A percentile compares a stretch with the other conserved stretches of the same genome.
Conservation (phyloP, 2,888 invertebrate species). For the Hetaerina titia region DNA sequence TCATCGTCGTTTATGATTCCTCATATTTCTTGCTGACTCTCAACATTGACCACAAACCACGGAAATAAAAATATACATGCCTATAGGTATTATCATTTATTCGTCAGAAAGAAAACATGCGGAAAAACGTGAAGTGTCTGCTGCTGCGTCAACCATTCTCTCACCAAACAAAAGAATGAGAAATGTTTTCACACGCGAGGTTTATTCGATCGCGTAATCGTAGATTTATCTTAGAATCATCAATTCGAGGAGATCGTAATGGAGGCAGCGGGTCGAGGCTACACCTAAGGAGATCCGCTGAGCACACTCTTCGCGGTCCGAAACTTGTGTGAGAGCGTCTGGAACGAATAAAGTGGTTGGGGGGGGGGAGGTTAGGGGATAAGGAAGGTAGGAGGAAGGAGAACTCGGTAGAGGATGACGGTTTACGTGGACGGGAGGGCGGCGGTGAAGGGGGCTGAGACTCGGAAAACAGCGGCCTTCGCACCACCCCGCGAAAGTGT, state of each 20-base stretch:
- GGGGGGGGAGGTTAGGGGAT: no score
- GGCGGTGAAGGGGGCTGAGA: background rate
- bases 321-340: no score
- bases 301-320: background rate
- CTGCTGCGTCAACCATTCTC: background rate
- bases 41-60: background rate
- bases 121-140: background rate
- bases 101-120: background rate
- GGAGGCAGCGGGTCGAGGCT: conserved; percentile 12
- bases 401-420: no score
- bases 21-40: background rate
- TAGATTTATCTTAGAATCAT: background rate
- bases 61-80: background rate
- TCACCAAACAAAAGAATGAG: background rate
- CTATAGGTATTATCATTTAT: background rate
- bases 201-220: background rate
- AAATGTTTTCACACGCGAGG: background rate
- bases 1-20: background rate
- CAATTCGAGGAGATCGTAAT: background rate
- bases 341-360: no score
- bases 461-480: background rate
- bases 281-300: background rate
- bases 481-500: background rate
- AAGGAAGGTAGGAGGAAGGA: no score
- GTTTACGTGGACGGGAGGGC: background rate